Percentiles rank a stretch among this genome's conserved stretches.
Conservation (phyloP, 2,113 vertebrate genomes). For the Ellobius talpinus region DNA sequence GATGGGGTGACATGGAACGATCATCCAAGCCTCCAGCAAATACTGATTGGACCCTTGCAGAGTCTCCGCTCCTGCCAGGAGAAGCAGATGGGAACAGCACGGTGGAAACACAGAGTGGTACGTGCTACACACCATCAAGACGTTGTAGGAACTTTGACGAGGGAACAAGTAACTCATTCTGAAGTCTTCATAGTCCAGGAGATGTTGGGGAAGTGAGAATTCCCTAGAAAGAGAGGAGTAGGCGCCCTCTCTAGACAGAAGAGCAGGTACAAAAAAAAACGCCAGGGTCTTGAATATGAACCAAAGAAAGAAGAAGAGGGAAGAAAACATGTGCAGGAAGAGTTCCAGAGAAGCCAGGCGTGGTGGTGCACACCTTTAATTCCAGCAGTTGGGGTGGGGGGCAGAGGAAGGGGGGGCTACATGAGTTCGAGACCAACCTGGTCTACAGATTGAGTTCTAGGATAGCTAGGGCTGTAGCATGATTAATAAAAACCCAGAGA, state of each 20-base stretch:
- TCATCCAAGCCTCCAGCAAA: not conserved
- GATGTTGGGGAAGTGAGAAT: not conserved
- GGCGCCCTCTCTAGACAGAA: not conserved
- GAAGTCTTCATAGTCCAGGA: not conserved
- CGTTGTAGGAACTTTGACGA: not conserved
- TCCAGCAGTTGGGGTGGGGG: not conserved
- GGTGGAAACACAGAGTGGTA: not conserved
- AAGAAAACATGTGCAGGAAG: not conserved
- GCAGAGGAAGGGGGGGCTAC: fast-evolving
- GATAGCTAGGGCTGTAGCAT: not conserved
- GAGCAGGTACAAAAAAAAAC: not conserved
- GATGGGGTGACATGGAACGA: not conserved
- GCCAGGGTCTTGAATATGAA: not conserved
- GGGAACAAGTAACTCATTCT: not conserved
- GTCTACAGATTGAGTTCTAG: not conserved
- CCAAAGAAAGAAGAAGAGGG: not conserved
- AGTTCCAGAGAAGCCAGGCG: not conserved
- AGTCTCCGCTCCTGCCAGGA: not conserved
- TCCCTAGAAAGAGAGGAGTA: not conserved
- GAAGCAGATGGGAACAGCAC: not conserved
- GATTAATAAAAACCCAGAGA: too few relatives aligned
- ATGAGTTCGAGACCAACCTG: not conserved
- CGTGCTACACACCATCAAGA: not conserved
- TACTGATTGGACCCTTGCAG: not conserved
- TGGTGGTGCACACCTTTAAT: not conserved